Conservation (phyloP, 2,797 vertebrate species). For the Gouania willdenowi region DNA sequence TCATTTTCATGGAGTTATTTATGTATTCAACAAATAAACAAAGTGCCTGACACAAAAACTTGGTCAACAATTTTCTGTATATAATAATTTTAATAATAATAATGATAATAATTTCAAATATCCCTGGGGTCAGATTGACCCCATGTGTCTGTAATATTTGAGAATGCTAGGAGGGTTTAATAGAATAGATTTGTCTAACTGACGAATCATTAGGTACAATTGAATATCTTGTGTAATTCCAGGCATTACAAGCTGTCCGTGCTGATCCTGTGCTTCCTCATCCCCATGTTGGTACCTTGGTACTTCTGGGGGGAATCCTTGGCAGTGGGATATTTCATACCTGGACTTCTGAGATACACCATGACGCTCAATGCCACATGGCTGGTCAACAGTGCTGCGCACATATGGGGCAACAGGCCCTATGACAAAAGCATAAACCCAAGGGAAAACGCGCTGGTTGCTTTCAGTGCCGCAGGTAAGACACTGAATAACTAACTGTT, state of each 20-base stretch:
- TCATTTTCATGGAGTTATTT: no score
- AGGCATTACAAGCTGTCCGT: slow-evolving; percentile 87
- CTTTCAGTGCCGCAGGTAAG: slow-evolving; percentile 86
- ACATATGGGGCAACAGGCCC: slow-evolving; percentile 90
- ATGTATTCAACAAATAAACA: no score
- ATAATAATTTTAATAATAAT: no score
- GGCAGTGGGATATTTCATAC: slow-evolving; percentile 76
- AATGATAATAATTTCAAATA: no score
- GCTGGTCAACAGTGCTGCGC: slow-evolving; percentile 95
- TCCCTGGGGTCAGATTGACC: no score
- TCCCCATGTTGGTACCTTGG: slow-evolving; percentile 88
- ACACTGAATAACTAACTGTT: no score
- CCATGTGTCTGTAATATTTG: no score
- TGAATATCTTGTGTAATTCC: slow-evolving; percentile 15
- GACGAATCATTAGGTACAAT: no score
- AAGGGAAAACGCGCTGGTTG: slow-evolving; percentile 86
- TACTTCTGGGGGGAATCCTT: slow-evolving; percentile 88
- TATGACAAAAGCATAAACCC: slow-evolving; percentile 88
- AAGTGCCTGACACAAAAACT: no score
- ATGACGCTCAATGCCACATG: slow-evolving; percentile 85
- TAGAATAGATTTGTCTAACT: no score
- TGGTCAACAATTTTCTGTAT: no score
- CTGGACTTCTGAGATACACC: slow-evolving; percentile 82
- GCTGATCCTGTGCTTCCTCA: slow-evolving; percentile 82
- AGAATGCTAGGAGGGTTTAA: no score